phyloP scores from a whole-genome alignment of 2,888 invertebrate genomes.

The Eupithecia dodoneata region DNA sequence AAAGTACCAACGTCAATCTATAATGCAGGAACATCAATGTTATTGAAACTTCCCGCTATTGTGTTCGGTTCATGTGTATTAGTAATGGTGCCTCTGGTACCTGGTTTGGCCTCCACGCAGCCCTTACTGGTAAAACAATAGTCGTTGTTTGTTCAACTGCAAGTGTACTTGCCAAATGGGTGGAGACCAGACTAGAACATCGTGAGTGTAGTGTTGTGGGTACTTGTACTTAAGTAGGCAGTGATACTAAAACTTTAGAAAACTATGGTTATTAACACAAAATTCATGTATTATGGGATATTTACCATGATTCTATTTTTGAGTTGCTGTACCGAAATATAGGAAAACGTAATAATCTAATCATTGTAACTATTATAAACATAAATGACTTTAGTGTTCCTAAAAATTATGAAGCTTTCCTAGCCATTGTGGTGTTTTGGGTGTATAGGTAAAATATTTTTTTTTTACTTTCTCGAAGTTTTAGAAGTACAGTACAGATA shows the following conservation, averaged over 20 bases:
- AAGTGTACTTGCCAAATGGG: slow-evolving; percentile 9
- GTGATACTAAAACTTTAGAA: background rate
- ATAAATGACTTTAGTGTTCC: background rate
- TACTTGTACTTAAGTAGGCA: background rate
- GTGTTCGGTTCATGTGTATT: slow-evolving; percentile 34
- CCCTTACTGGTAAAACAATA: slow-evolving; percentile 45
- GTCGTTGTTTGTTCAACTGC: slow-evolving; percentile 32
- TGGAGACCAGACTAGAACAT: background rate
- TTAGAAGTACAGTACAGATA: too few relatives aligned
- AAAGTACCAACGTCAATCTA: slow-evolving; percentile 16
- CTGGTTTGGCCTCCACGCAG: slow-evolving; percentile 31
- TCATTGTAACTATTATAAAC: too few relatives aligned
- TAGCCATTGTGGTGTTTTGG: background rate
- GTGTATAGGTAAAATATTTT: background rate
- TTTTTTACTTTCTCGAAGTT: too few relatives aligned
- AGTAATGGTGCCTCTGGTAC: slow-evolving; percentile 30
- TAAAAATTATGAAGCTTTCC: background rate
- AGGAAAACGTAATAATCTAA: too few relatives aligned
- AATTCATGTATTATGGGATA: too few relatives aligned
- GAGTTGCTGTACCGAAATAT: too few relatives aligned
- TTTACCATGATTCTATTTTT: too few relatives aligned
- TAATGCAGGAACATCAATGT: slow-evolving; percentile 15
- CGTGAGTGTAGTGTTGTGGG: background rate
- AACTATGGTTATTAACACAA: too few relatives aligned
- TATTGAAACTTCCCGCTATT: slow-evolving; percentile 49